Evolutionary conservation across 2,113 vertebrate genomes (phyloP).

Genomic region (Accipiter virgatus): DNA sequence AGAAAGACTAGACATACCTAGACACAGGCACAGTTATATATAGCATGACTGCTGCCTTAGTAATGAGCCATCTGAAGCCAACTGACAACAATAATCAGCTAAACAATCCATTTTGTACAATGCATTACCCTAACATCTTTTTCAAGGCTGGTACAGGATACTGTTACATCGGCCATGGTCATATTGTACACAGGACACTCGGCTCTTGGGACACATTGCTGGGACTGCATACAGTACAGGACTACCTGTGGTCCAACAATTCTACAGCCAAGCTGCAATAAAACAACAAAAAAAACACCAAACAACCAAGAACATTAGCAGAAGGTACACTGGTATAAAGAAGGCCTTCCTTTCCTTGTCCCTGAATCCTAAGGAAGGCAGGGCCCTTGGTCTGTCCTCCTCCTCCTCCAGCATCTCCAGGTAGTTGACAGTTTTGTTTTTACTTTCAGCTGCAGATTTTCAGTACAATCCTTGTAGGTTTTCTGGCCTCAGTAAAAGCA

Average conservation of each 20-base stretch:
- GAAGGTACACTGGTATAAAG: background rate
- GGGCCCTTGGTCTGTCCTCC: background rate
- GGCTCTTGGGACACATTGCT: slow-evolving; percentile 89
- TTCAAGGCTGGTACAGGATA: slow-evolving; percentile 94
- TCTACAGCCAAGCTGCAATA: slow-evolving; percentile 86
- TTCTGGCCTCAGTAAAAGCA: background rate
- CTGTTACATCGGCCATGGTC: slow-evolving; percentile 88
- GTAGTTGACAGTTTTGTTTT: background rate
- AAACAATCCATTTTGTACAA: background rate
- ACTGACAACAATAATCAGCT: fast-evolving
- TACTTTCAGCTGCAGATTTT: background rate
- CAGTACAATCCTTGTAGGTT: background rate
- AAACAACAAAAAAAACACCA: background rate
- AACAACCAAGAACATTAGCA: background rate
- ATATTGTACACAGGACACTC: slow-evolving; percentile 92
- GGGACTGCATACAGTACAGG: slow-evolving; percentile 87
- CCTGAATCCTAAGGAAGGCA: background rate
- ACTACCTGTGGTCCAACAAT: slow-evolving; percentile 95
- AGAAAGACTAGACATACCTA: background rate
- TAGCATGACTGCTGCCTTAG: background rate
- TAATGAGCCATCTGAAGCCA: background rate
- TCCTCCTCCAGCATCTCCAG: background rate
- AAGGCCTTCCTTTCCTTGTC: background rate
- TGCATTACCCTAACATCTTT: slow-evolving; percentile 84
- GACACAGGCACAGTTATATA: background rate